Conservation (phyloP, 1,140 invertebrate genomes). For the Drosophila pruinosa region DNA sequence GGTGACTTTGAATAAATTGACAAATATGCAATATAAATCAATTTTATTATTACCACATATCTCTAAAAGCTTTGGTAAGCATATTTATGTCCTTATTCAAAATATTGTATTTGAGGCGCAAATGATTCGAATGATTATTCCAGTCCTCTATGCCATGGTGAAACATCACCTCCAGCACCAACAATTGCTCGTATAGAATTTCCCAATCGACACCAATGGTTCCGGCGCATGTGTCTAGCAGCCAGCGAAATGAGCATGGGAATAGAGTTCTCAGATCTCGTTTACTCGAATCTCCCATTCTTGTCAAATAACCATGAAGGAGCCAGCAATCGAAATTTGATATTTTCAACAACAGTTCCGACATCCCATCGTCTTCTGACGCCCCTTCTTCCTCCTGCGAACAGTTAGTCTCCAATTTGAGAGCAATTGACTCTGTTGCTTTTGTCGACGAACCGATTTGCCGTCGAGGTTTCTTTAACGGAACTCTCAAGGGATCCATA, state of each 20-base stretch:
- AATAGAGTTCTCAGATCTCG: slow-evolving; percentile 80
- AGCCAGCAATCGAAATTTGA: slow-evolving; percentile 82
- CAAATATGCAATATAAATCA: no score
- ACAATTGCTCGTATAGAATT: slow-evolving; percentile 83
- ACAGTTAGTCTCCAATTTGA: not conserved
- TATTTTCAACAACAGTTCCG: slow-evolving; percentile 34
- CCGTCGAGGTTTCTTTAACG: no score
- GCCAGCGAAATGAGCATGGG: slow-evolving; percentile 84
- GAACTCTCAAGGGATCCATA: no score
- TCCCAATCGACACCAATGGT: slow-evolving; percentile 81
- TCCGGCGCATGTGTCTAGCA: slow-evolving; percentile 84
- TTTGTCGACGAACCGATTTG: not conserved
- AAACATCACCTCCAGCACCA: slow-evolving; percentile 74
- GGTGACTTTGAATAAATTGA: no score
- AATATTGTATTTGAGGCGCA: slow-evolving; percentile 51
- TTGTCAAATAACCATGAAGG: slow-evolving; percentile 43
- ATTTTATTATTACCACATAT: slow-evolving; percentile 49
- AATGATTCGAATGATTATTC: slow-evolving; percentile 33
- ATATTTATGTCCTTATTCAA: no score
- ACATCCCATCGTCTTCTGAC: no score
- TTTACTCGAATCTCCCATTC: slow-evolving; percentile 30
- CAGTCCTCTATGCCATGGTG: slow-evolving; percentile 64
- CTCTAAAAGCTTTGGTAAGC: slow-evolving; percentile 47
- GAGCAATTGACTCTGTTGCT: not conserved
- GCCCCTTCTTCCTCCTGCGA: not conserved